Evolutionary conservation across 2,888 invertebrate species (phyloP), one percentile per base, ranked within the genome.

Genomic region (Drosophila sordidula): DNA sequence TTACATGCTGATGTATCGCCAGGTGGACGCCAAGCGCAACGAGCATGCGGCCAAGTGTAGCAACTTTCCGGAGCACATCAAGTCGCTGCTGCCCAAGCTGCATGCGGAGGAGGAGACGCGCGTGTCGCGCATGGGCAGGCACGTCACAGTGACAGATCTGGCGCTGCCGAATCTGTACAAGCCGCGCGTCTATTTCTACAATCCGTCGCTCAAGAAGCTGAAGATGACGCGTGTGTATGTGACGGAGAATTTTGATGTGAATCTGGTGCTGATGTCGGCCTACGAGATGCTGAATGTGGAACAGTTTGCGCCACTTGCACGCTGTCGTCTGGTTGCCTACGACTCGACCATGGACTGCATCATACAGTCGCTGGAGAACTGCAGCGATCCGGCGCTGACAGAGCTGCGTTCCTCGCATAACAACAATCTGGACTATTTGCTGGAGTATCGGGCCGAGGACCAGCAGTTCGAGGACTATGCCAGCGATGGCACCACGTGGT

Each of bases 1-100:
- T 0, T 97, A 97, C 89, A 97, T 97, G 97, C 93, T 98, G 61
- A 97, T 97, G 96, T 98, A 97, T 90, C 93, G 97, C 49, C 96
- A 96, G 91, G 94, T 95, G 46, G 95, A 96, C 91, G 92, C 93
- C 47, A 93, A 93, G 47, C 92, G 94, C 26, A 96, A 96, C 89
- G 93, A 93, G 64, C 91, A 93, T n/a, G 94, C 95, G 2, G 95
- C 95, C 89, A 93, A 94, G 44, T 93, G 93, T 0, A 94, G 94
- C n/a, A 94, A 96, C 36, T 96, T 97, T 84, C 97, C 97, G 0
- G 93, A 93, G 39, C 96, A 97, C 90, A 95, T 97, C 52, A 94
- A 94, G 91, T 92, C 93, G 26, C 91, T 96, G 54, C 92, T 96
- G 78, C 92, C 94, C 47, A 94, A 94, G 67, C 94, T 96, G 90